Percentiles rank a stretch among this genome's conserved stretches.
phyloP scores from a whole-genome alignment of 2,888 invertebrate species.

The Platypus cylindrus region DNA sequence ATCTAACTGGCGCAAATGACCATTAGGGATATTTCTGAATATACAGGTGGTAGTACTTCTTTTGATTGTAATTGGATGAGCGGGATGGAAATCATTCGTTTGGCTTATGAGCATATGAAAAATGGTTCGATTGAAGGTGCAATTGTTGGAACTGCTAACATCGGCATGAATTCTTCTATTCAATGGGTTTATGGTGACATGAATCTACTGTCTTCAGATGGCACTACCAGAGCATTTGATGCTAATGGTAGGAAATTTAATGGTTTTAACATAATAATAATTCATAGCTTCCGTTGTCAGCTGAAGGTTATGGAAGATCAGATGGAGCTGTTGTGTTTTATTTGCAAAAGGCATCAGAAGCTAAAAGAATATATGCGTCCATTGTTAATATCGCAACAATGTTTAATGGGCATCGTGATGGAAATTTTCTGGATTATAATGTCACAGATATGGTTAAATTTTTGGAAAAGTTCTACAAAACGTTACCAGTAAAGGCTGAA shows the following conservation, averaged over 20 bases:
- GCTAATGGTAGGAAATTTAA: slow-evolving; percentile 40
- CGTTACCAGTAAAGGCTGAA: slow-evolving; percentile 31
- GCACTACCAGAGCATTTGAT: slow-evolving; percentile 52
- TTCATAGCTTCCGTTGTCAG: slow-evolving; percentile 32
- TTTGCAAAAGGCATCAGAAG: slow-evolving; percentile 52
- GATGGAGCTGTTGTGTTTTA: slow-evolving; percentile 65
- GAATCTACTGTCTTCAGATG: slow-evolving; percentile 48
- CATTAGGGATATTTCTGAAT: no score
- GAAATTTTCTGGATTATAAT: slow-evolving; percentile 27
- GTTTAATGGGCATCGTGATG: slow-evolving; percentile 43
- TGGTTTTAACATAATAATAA: not conserved
- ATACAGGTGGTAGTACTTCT: slow-evolving; percentile 41
- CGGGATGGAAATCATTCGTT: slow-evolving; percentile 52
- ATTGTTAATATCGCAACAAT: slow-evolving; percentile 43
- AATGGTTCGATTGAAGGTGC: slow-evolving; percentile 82
- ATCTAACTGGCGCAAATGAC: no score
- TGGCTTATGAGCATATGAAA: slow-evolving; percentile 60
- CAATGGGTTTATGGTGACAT: slow-evolving; percentile 50
- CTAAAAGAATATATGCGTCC: slow-evolving; percentile 41
- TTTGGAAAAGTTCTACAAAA: slow-evolving; percentile 43
- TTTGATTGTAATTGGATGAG: slow-evolving; percentile 56
- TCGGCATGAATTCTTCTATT: slow-evolving; percentile 49
- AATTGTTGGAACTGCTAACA: slow-evolving; percentile 78
- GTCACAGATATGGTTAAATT: slow-evolving; percentile 35
- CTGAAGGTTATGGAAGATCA: slow-evolving; percentile 72